Evolutionary conservation across 2,113 vertebrate species (phyloP).

Genomic region (Lutjanus erythropterus): DNA sequence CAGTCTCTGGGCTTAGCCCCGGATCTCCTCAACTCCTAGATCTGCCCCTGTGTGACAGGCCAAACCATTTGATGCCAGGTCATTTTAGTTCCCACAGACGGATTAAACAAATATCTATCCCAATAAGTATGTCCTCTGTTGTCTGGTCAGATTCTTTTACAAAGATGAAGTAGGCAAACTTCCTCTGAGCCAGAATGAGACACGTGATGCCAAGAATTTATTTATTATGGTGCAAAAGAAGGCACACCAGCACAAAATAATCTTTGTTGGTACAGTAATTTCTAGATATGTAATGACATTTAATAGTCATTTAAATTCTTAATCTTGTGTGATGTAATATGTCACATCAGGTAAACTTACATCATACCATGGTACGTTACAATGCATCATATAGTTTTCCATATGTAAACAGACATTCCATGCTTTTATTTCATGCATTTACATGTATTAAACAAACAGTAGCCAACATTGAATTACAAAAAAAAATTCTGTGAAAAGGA

Average conservation of each 20-base stretch:
- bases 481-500: too few species aligned
- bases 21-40: too few species aligned
- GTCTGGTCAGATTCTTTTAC: constrained; percentile 10
- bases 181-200: not conserved
- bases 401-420: not conserved
- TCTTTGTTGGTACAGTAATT: not conserved
- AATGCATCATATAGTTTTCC: not conserved
- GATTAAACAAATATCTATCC: constrained; percentile 19
- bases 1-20: too few species aligned
- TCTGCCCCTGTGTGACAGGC: too few species aligned
- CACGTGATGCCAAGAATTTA: not conserved
- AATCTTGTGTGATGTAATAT: not conserved
- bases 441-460: too few species aligned
- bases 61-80: not conserved
- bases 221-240: not conserved
- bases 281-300: not conserved
- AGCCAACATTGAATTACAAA: too few species aligned
- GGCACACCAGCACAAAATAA: not conserved
- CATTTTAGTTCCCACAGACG: constrained; percentile 11
- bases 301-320: not conserved
- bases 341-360: not conserved
- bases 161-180: not conserved
- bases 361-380: not conserved
- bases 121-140: too few species aligned
- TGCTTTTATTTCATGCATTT: not conserved